Evolutionary conservation across 2,888 invertebrate species (phyloP), one percentile per base, ranked within the genome.

Genomic region (Nomada fabriciana): DNA sequence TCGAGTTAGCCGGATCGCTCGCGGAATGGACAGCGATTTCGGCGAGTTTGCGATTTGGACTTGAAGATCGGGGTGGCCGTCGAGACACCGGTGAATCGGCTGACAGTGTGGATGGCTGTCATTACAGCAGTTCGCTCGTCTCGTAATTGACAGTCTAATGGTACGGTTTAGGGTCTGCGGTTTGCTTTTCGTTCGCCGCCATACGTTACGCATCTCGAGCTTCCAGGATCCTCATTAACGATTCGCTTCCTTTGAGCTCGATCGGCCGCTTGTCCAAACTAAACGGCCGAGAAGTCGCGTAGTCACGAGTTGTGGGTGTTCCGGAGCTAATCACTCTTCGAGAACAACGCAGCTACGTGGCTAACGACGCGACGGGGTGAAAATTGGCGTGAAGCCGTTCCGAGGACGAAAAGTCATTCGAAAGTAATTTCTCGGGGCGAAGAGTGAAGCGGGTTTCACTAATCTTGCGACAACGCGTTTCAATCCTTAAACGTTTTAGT

Each of bases 81-180:
- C 84, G 86, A 82, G 86, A 86, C 65, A 72, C 80, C 73, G 86
- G 76, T 36, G 57, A 70, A 20, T 18, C 71, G 80, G 81, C 81
- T 82, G 82, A 82, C 81, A 82, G 72, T 63, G 63, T 59, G 76
- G 81, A 69, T 82, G 86, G 82, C 88, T 84, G 84, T 89, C 86
- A 88, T 89, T 89, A 90, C 80, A 70, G 69, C 80, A 36, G 73
- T 75, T 86, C 84, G 80, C 82, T 77, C 76, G 79, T 70, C 78
- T 67, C 78, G 87, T 91, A 91, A 91, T 91, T 91, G 90, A 91
- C 91, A 90, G 88, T 88, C 89, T 91, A 91, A 91, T 91, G 89
- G 88, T 89, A 91, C 85, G 86, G 86, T 89, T 82, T 82, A 74
- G 77, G 63, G 74, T 29, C 73, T n/a, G 73, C 65, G 83, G 52